Base-by-base conservation (phyloP, 2,797 vertebrate genomes). In the Oreochromis grahami region DNA sequence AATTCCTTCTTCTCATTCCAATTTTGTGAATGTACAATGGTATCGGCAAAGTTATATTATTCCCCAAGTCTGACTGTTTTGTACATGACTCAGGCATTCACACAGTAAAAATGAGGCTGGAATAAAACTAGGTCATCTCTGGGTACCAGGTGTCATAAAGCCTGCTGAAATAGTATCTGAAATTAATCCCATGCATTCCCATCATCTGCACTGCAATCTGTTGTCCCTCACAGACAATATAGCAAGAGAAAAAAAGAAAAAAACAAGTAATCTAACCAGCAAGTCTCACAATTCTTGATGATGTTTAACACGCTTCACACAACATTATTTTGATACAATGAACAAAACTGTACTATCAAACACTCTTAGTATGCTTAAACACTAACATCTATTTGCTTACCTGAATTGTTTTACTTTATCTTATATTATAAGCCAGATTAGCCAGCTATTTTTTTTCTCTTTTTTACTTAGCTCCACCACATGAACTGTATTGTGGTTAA, bases 361-460 rank as follows among this genome's bases (percentile, higher is more conserved):
- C 21, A 4, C 5, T 70, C 65, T 68, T 6, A 43, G 13, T 0
- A 3, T 43, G 65, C 21, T 43, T 70, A 70, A 70, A 70, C 21
- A 70, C 65, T 45, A 45, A 70, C 12, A 26, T 17, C 21, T 14
- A 45, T 10, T 43, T 43, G 38, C 2, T 70, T 43, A 70, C 13
- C 38, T 26, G 38, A 15, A 26, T 17, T 70, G 21, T 26, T 70
- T 43, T 43, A 15, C 43, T 41, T 1, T 7, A 26, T 15, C 38
- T 5, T 0, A 17, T n/a, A 70, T 34, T 60, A 60, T 60, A 63
- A 26, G 21, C 24, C 8, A 26, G 38, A 26, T 70, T 15, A 11
- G 1, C 63, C 63, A 68, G 36, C n/a, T 26, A 10, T 24, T 43
- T 36, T 32, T 2, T 38, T 36, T 21, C 0, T 60, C 0, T 60